Base-by-base conservation (phyloP, 2,888 invertebrate genomes). In the Rotaria macrura region DNA sequence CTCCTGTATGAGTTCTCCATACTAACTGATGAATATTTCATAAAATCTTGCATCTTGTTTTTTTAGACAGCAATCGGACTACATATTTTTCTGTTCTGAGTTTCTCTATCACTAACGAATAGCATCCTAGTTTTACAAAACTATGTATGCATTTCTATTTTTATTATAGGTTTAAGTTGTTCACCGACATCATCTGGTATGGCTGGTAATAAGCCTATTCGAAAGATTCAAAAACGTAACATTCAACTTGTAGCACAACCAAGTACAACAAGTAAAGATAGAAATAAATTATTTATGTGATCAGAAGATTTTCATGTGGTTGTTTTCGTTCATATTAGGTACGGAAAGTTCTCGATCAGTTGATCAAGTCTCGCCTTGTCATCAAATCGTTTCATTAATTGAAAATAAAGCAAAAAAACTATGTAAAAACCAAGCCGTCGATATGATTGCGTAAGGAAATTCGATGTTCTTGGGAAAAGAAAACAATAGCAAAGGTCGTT, bases 361-460 rank as follows among this genome's bases (percentile, higher is more conserved):
- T 54, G 74, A 54, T 40, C 54, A 79, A 85, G 57, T 29, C 2
- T 74, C 86, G 65, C 79, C 34, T 14, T 85, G 87, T 79, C 95
- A 95, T 90, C 94, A 96, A 88, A 95, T 96, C 88, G 95, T 95
- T 0, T 96, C 96, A 0, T 93, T 97, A 83, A 96, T 95, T 90
- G 97, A 97, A 89, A 95, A 94, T 87, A 94, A 95, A 6, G 95
- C 96, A 1, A 96, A 96, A 91, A 96, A 96, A 90, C 93, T 96
- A 84, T 96, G 96, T 90, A 92, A 96, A 55, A 95, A 96, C 88
- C 95, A 96, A 88, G 94, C 96, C 0, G 88, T 88, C 17, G 89
- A 88, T 29, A 89, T 90, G 85, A 89, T 91, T 87, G 89, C 88
- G 89, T 85, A 52, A 29, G 72, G 7, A 23, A 25, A 10, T 43